phyloP scores from a whole-genome alignment of 2,113 vertebrate species.

The Amblyopsis rosae region DNA sequence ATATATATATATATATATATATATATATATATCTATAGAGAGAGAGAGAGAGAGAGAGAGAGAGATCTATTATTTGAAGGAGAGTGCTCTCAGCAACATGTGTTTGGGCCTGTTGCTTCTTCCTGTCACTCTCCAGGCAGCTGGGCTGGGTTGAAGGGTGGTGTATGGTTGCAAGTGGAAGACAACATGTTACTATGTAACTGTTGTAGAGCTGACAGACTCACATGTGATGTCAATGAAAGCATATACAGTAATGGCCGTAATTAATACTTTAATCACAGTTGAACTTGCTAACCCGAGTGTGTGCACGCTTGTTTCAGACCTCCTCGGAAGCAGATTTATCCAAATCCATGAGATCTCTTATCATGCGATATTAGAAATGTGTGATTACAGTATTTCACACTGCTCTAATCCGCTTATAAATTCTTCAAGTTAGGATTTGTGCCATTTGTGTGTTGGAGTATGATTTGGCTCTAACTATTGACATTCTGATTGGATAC shows the following conservation, averaged over 20 bases:
- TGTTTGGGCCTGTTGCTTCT: slow-evolving; percentile 30
- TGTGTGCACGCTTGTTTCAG: too few relatives aligned
- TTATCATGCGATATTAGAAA: too few relatives aligned
- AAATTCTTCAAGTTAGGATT: too few relatives aligned
- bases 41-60: too few relatives aligned
- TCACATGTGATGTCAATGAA: not conserved
- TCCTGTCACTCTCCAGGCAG: slow-evolving; percentile 19
- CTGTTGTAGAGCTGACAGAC: not conserved
- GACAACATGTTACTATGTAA: slow-evolving; percentile 12
- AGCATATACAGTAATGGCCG: not conserved
- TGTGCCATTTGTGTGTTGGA: too few relatives aligned
- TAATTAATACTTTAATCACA: not conserved
- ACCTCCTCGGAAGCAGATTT: too few relatives aligned
- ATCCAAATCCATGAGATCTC: too few relatives aligned
- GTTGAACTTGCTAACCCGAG: not conserved
- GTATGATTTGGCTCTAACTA: slow-evolving; percentile 10
- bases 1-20: slow-evolving; percentile 30
- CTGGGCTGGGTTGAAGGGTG: slow-evolving; percentile 14
- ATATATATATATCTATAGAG: too few relatives aligned
- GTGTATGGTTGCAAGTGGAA: slow-evolving; percentile 43
- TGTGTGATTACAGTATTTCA: too few relatives aligned
- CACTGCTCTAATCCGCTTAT: too few relatives aligned
- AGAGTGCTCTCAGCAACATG: slow-evolving; percentile 41
- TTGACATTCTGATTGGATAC: not conserved
- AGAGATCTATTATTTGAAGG: too few relatives aligned